Evolutionary conservation across 2,797 vertebrate genomes (phyloP), one percentile per base, ranked within the genome.

Genomic region (Hylomyscus alleni): DNA sequence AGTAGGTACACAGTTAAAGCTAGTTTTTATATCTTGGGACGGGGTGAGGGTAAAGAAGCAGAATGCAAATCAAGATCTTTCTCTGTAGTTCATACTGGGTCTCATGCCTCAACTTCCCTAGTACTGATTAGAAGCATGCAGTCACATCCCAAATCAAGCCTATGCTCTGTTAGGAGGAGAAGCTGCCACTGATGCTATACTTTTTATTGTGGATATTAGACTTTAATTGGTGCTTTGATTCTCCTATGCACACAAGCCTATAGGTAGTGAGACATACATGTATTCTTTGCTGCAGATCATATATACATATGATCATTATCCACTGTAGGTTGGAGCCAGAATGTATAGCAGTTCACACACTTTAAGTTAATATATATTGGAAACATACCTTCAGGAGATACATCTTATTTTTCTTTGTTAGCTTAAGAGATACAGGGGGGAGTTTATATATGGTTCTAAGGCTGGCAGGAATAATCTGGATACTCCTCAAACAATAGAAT

Each of bases 321-420:
- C 7, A 67, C 17, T 93, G 9, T 12, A 92, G 62, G 7, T 69
- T 60, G 58, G 65, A 92, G 62, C n/a, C 91, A 92, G 52, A 95
- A 89, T 85, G 7, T 2, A 62, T 17, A 7, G 37, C 47, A 80
- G 52, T 73, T 81, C 17, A 75, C 8, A 88, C 24, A 60, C 40
- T 69, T 37, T 20, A 72, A 47, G 4, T 73, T 87, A 80, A 17
- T 91, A 1, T 2, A 83, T 47, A 96, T 89, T 72, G 67, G 29
- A 40, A 81, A 91, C 73, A 29, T 58, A 9, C 1, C 8, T 47
- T 44, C 7, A 40, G 13, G 62, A 37, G 12, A 87, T 6, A 3
- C 50, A 89, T 56, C 7, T 89, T 94, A 93, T 65, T 44, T 67
- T 94, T 93, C 52, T 72, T 12, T 80, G 6, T 84, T 81, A 86